Base-by-base conservation (phyloP, 2,888 invertebrate species). In the Pristionchus mayeri region DNA sequence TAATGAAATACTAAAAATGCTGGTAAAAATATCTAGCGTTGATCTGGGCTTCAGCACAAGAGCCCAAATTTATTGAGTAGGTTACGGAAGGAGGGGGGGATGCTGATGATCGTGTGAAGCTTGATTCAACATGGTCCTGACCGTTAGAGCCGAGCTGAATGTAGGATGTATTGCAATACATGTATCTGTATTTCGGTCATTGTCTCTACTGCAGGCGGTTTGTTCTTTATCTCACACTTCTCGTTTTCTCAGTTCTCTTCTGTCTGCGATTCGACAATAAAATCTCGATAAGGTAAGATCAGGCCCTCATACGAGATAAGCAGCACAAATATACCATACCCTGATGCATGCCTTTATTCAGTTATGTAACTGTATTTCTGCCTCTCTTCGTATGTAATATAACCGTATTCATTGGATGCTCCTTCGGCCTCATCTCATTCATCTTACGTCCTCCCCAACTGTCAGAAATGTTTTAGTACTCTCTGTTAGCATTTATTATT, bases 351-450 rank as follows among this genome's bases (percentile, higher is more conserved):
- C 18, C 3, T 54, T 79, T 79, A 24, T 80, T 11, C 60, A 81
- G 81, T 24, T 71, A 67, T 48, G 40, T 81, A 9, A 86, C 92
- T 71, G 96, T 99, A 67, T 98, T 99, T 94, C 95, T 96, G 30
- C 98, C 99, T 81, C 95, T 99, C 93, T 99, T 98, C 98, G 95
- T 97, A 90, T 98, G 98, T 97, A 98, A 99, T 88, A 84, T 93
- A 87, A 95, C 97, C 93, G 98, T 97, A 24, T 95, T 98, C 60
- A 93, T 95, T 84, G 98, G 98, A 86, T 97, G 98, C 63, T 95
- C 96, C 76, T 95, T 97, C 85, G 98, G 98, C 81, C 96, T 97
- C 90, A 96, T 96, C 93, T 96, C 98, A 27, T 98, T 98, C 97
- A 97, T 97, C 95, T 95, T 96, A 91, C 96, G 97, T 94, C 98